Base-by-base conservation (phyloP, 2,797 vertebrate species). In the Limnodromus scolopaceus region DNA sequence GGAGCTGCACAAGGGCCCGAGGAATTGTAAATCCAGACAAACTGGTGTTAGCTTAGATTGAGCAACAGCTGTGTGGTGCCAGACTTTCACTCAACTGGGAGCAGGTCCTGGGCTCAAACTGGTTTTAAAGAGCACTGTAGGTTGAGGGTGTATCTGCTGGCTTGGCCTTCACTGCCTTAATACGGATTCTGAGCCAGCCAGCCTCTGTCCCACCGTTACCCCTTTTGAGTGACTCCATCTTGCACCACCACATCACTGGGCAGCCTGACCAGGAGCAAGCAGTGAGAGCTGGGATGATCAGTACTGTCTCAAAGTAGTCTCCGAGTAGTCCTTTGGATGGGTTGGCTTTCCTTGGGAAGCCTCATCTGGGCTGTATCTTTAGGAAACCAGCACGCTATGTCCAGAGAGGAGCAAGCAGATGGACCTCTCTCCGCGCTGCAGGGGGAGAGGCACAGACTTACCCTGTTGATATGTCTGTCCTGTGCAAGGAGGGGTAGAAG, bases 21-120 rank as follows among this genome's bases (percentile, higher is more conserved):
- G 36, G 68, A 96, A 72, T 82, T 79, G 39, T 55, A 76, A 79
- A 85, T 93, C 84, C 78, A 57, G 89, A 64, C 76, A 77, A 64
- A 87, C 87, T 55, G 25, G 74, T 93, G 45, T 87, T 43, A 17
- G 41, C 41, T 43, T 54, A 76, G 69, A 23, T 46, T 72, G 80
- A 82, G 71, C 64, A 89, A 46, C 14, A 54, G 36, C 46, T 84
- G 27, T 3, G 12, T 32, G 48, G 16, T 74, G 64, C 76, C 64
- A 48, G 76, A 54, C 76, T 78, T 60, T 78, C 7, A 28, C 23
- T 68, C 45, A 28, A 2, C 10, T 14, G 36, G 45, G 41, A 60
- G 28, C 49, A 46, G 25, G 84, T 92, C 64, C 76, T 87, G 46
- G 12, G 34, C 32, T 27, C 55, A 54, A 43, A 69, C 19, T 72